These are phyloP conservation scores for Agrotis clavis DNA, from an alignment of 2,888 invertebrate genomes.

Conservation along the genomic window DNA sequence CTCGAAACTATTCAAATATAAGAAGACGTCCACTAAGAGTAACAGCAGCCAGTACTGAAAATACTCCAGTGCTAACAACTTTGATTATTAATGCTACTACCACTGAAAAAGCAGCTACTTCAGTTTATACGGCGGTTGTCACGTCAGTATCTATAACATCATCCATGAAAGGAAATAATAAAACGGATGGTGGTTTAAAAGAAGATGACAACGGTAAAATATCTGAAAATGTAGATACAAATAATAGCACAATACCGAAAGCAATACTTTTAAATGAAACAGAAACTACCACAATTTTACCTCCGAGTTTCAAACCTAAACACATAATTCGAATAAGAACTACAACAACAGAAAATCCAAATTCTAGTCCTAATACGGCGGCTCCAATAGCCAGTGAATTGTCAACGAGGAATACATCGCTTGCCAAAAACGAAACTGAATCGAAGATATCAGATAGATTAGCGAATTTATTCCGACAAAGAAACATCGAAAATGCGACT, in stretches of 20 bases:
- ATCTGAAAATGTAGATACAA: slow-evolving; percentile 60
- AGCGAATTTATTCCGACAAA: slow-evolving; percentile 77
- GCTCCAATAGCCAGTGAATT: slow-evolving; percentile 79
- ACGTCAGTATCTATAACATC: slow-evolving; percentile 90
- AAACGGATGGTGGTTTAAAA: slow-evolving; percentile 78
- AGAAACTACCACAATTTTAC: slow-evolving; percentile 68
- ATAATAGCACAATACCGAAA: slow-evolving; percentile 74
- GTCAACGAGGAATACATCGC: slow-evolving; percentile 68
- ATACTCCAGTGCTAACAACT: slow-evolving; percentile 61
- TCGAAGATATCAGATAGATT: slow-evolving; percentile 79
- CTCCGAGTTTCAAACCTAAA: slow-evolving; percentile 73
- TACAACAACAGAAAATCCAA: slow-evolving; percentile 82
- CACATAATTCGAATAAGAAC: slow-evolving; percentile 86
- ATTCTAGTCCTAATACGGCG: slow-evolving; percentile 73
- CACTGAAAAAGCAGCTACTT: slow-evolving; percentile 87
- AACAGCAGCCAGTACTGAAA: slow-evolving; percentile 80
- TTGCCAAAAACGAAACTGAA: slow-evolving; percentile 71
- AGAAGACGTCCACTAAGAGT: slow-evolving; percentile 82
- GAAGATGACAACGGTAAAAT: slow-evolving; percentile 80
- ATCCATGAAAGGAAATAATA: slow-evolving; percentile 88
- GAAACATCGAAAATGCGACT: slow-evolving; percentile 74
- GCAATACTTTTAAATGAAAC: slow-evolving; percentile 74
- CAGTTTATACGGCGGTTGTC: slow-evolving; percentile 89
- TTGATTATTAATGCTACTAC: slow-evolving; percentile 79
- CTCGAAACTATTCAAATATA: slow-evolving; percentile 83